phyloP scores from a whole-genome alignment of 1,140 invertebrate genomes.

The Bombus ignitus region DNA sequence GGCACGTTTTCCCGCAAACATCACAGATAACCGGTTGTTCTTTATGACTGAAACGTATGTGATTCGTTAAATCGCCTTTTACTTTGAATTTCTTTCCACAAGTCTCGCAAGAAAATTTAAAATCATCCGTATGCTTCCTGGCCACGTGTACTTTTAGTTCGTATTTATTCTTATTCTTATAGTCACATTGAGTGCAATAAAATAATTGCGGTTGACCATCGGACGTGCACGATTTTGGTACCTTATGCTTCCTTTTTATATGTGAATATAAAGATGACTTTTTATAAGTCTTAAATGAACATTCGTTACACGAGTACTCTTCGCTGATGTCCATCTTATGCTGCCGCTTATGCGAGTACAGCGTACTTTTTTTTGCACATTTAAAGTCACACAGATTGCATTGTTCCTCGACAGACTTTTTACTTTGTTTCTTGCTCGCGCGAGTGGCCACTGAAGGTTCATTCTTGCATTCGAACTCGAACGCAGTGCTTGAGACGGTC shows the following conservation, averaged over 20 bases:
- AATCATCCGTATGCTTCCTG: constrained; percentile 79
- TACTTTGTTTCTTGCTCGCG: background rate
- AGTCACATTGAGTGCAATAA: constrained; percentile 77
- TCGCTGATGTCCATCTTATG: constrained; percentile 70
- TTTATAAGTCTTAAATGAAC: constrained; percentile 73
- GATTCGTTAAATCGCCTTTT: constrained; percentile 85
- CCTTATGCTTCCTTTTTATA: constrained; percentile 76
- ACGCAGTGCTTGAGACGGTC: background rate
- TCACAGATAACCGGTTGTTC: constrained; percentile 87
- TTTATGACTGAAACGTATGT: constrained; percentile 85
- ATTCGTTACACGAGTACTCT: constrained; percentile 75
- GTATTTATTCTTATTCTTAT: constrained; percentile 80
- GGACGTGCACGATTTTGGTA: constrained; percentile 4
- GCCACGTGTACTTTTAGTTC: constrained; percentile 80
- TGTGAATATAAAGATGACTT: constrained; percentile 76
- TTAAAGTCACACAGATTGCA: constrained; percentile 81
- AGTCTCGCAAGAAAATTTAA: constrained; percentile 82
- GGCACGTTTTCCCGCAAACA: constrained; percentile 85
- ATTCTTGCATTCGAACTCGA: constrained; percentile 12
- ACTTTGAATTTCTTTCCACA: constrained; percentile 84
- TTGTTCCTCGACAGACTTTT: constrained; percentile 20
- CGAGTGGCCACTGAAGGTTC: background rate
- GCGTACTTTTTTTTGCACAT: constrained; percentile 82
- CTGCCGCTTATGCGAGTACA: constrained; percentile 83
- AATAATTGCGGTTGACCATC: constrained; percentile 69